phyloP scores from a whole-genome alignment of 2,888 invertebrate species.

The Leptinotarsa tumamoca region DNA sequence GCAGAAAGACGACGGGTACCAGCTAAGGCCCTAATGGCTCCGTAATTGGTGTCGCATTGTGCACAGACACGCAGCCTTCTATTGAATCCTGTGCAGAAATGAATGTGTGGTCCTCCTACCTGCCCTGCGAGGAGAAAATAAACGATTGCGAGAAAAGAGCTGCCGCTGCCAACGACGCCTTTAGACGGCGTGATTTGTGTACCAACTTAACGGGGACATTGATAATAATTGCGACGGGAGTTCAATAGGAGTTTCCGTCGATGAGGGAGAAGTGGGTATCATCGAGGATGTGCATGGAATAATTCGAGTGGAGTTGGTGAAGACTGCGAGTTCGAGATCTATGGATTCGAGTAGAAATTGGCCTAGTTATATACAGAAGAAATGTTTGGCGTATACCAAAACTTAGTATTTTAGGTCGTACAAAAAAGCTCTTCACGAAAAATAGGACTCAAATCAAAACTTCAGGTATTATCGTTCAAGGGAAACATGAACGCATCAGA shows the following conservation, averaged over 20 bases:
- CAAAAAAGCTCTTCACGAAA: too few species aligned
- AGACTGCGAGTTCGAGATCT: slow-evolving; percentile 8
- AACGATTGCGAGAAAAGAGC: slow-evolving; percentile 38
- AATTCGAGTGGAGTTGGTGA: slow-evolving; percentile 21
- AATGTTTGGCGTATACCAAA: neutral
- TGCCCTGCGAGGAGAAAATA: slow-evolving; percentile 15
- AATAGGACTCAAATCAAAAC: too few species aligned
- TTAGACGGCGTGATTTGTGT: slow-evolving; percentile 47
- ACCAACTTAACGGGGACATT: slow-evolving; percentile 42
- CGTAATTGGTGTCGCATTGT: slow-evolving; percentile 54
- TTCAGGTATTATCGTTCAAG: too few species aligned
- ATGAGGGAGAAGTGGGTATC: slow-evolving; percentile 23
- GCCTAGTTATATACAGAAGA: neutral
- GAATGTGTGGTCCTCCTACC: slow-evolving; percentile 51
- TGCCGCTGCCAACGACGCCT: slow-evolving; percentile 15
- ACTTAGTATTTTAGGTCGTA: too few species aligned
- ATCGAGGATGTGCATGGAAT: slow-evolving; percentile 25
- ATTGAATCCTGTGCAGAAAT: slow-evolving; percentile 22
- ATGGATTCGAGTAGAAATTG: slow-evolving; percentile 2
- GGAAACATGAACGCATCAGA: too few species aligned
- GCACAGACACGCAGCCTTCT: slow-evolving; percentile 38
- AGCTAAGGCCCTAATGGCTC: slow-evolving; percentile 44
- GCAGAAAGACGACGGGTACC: slow-evolving; percentile 37
- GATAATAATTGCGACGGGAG: slow-evolving; percentile 43
- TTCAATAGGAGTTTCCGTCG: slow-evolving; percentile 37